Base-by-base conservation (phyloP, 2,113 vertebrate species). In the Burhinus oedicnemus region DNA sequence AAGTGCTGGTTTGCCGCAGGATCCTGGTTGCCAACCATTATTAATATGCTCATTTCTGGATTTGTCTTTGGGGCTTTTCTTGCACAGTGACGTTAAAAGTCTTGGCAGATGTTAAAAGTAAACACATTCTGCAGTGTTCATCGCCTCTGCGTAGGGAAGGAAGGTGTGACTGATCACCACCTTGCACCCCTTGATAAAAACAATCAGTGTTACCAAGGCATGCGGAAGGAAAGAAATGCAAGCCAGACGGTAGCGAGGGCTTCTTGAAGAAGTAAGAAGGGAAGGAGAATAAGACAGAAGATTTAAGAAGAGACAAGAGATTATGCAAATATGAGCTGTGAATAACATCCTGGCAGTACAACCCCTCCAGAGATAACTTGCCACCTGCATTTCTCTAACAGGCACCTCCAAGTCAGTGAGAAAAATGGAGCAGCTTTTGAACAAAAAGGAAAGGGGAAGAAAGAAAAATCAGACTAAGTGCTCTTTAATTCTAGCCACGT, bases 251-350 rank as follows among this genome's bases (percentile, higher is more conserved):
- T 91, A 89, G 45, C 5, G 0, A 17, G 55, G 52, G 58, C 66
- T 92, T 87, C 89, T 87, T 93, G 89, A 83, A 64, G 74, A 62
- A 95, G 70, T 82, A 86, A 85, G 75, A 91, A 71, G 23, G n/a
- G 72, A 94, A 96, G 87, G 80, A 97, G 89, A 93, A 79, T 81
- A 81, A 94, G 27, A 55, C 20, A 86, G 94, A 95, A 96, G 87
- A 94, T 91, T 94, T 90, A 96, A 91, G 91, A 89, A 95, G 95
- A 98, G 98, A 98, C 97, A 97, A 98, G 96, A 98, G 98, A 98
- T 98, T 98, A 98, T 98, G 98, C 97, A 98, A 98, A 98, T 98
- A 95, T 40, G 84, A 77, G 38, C 97, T 98, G 98, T 97, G 98
- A 98, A 98, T 97, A 97, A 97, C 93, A 66, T 90, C 66, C 98